Base-by-base conservation (phyloP, 2,113 vertebrate species). In the Serinus canaria region DNA sequence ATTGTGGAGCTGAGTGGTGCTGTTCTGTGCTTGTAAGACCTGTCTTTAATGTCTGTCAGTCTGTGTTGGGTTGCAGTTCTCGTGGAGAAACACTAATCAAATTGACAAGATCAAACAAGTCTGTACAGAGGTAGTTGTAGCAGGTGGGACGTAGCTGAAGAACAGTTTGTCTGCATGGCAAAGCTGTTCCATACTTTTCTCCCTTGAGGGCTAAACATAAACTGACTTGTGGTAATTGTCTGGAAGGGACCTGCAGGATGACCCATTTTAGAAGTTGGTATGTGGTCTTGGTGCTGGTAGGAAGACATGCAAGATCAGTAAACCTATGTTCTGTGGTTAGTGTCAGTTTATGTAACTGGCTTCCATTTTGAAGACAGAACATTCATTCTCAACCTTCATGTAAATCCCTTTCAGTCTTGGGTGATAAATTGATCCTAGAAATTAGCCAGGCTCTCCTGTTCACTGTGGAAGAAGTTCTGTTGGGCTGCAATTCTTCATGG, bases 271-370 rank as follows among this genome's bases (percentile, higher is more conserved):
- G 76, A 79, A 47, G 9, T 55, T 35, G 31, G 1, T 60, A 9
- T 7, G 30, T 1, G 2, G 9, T n/a, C 19, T 49, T 62, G 18
- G 19, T 31, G 28, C 52, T 35, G 33, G 7, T 64, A 28, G 66
- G 55, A 60, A 80, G 25, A 39, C 3, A 2, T 9, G 30, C 7
- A 31, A 21, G 5, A 35, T 58, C 15, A 66, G 27, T 50, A 47
- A 52, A n/a, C 5, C 8, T 19, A 1, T 1, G 0, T n/a, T 43
- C 30, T 44, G 9, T 53, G 4, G 8, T 30, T 43, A 24, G 2
- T 23, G 23, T 50, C 16, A 63, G 14, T 55, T 37, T 85, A 55
- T 0, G 0, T 27, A 28, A 24, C 6, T 4, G 49, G 20, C 63
- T 60, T 77, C 53, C 35, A 8, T 77, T 90, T 41, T 74, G 35